Evolutionary conservation across 30 jellyfish, hydroid and myxozoan species (phyloP), one percentile per base, ranked within the genome.

Genomic region (Chironex yamaguchii): DNA sequence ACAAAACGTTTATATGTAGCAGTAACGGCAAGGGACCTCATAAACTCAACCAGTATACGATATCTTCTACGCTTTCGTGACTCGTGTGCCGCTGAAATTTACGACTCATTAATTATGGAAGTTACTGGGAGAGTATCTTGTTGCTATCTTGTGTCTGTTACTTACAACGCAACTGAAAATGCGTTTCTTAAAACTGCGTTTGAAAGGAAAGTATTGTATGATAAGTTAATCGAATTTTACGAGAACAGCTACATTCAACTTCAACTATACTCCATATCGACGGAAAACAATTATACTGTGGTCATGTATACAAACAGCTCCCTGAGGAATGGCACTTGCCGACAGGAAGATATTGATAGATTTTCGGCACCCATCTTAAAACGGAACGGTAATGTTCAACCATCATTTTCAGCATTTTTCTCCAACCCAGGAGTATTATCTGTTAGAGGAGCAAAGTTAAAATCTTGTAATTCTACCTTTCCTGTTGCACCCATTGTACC

Each of bases 31-130:
- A 30, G 36, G 3, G 92, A 67, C 0, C 27, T 64, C 49, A 48
- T 42, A 0, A 23, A 3, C 0, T 9, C 27, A 21, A 68, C 2
- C 24, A 62, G 76, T 21, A 54, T 73, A 36, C 52, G 68, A 49
- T 86, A 71, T 49, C 48, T 58, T 34, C 9, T 86, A 52, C 58
- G 74, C 23, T 81, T 76, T n/a, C 65, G 75, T 12, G 96, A 86
- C 34, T 76, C 96, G n/a, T 86, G 96, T 64, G 96, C 90, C 14
- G 70, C 90, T 17, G 23, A 77, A 2, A 90, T 86, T 0, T 76
- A 62, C 66, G 96, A 86, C 34, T 53, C 52, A 3, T 58, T 86
- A 24, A 76, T 52, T 12, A 76, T 86, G 0, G 26, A n/a, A 17
- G 76, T 86, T 4, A 11, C 52, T 14, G 96, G 90, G 51, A 11